A percentile compares a stretch with the other conserved stretches of the same genome.
These are phyloP conservation scores for Sialis lutaria DNA, from an alignment of 2,888 invertebrate species.

Conservation along the genomic window DNA sequence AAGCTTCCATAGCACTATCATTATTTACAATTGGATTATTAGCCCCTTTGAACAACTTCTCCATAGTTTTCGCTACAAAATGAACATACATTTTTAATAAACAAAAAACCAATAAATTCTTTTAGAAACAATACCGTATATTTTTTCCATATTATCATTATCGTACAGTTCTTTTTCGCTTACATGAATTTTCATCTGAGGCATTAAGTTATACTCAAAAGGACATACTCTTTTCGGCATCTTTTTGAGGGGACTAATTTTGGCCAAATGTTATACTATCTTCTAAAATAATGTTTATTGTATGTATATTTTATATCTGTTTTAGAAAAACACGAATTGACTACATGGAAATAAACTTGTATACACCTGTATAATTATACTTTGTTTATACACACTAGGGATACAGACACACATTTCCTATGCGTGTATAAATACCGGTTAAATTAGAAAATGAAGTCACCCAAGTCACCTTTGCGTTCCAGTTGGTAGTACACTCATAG, in stretches of 20 bases:
- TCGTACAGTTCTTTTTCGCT: slow-evolving; percentile 16
- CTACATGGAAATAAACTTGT: too few species aligned
- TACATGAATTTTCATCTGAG: slow-evolving; percentile 18
- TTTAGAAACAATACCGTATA: slow-evolving; percentile 17
- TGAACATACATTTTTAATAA: background rate
- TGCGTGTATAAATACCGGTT: too few species aligned
- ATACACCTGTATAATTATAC: too few species aligned
- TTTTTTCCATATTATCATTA: slow-evolving; percentile 17
- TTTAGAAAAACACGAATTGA: too few species aligned
- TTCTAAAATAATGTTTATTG: too few species aligned
- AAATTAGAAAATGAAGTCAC: too few species aligned
- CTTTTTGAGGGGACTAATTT: background rate
- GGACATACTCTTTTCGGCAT: slow-evolving; percentile 19
- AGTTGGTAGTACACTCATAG: too few species aligned
- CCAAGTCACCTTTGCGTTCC: too few species aligned
- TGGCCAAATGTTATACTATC: too few species aligned
- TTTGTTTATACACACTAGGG: too few species aligned
- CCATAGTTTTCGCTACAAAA: slow-evolving; percentile 1
- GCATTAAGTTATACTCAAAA: slow-evolving; percentile 16
- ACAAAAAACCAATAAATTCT: background rate
- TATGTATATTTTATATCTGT: too few species aligned
- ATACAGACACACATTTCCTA: too few species aligned
- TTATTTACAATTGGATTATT: background rate
- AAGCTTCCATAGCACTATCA: background rate
- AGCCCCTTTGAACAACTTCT: background rate